A percentile compares a stretch with the other conserved stretches of the same genome.
Evolutionary conservation across 2,888 invertebrate genomes (phyloP).

Genomic region (Dicyrtomina minuta): DNA sequence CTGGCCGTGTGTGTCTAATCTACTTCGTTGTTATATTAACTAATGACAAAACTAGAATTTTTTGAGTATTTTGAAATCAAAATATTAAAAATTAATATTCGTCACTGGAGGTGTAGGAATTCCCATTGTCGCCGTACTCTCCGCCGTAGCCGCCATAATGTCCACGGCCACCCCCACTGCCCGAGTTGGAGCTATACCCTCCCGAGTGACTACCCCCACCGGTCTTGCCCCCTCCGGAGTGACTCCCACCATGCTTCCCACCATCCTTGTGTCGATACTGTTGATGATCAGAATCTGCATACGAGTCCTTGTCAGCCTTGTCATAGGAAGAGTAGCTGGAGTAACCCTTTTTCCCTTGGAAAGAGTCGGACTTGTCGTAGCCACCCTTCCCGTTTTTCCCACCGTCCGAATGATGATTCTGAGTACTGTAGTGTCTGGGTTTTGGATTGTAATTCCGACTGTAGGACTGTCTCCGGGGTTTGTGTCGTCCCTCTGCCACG

Average conservation of each 20-base stretch:
- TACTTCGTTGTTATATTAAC: too few species aligned
- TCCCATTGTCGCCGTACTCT: slow-evolving; percentile 29
- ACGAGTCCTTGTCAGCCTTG: slow-evolving; percentile 27
- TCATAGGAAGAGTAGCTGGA: slow-evolving; percentile 30
- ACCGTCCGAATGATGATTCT: slow-evolving; percentile 35
- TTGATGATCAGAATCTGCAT: slow-evolving; percentile 33
- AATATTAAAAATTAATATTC: slow-evolving; percentile 28
- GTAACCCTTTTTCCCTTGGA: slow-evolving; percentile 32
- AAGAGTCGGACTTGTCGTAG: slow-evolving; percentile 28
- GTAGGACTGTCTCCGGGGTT: slow-evolving; percentile 30
- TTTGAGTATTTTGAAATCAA: too few species aligned
- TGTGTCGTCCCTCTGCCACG: slow-evolving; percentile 13
- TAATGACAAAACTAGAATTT: too few species aligned
- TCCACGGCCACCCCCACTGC: not conserved
- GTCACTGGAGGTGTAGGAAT: slow-evolving; percentile 25
- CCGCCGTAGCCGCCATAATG: slow-evolving; percentile 21
- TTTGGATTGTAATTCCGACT: slow-evolving; percentile 29
- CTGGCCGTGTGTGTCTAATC: too few species aligned
- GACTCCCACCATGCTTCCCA: slow-evolving; percentile 2
- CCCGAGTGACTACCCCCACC: slow-evolving; percentile 8
- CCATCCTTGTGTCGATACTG: slow-evolving; percentile 30
- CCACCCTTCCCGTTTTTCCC: slow-evolving; percentile 32
- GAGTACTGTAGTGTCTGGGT: slow-evolving; percentile 24
- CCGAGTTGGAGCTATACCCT: too few species aligned
- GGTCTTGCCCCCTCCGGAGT: not conserved